Evolutionary conservation across 2,797 vertebrate genomes (phyloP).

Genomic region (Megaceryle alcyon): DNA sequence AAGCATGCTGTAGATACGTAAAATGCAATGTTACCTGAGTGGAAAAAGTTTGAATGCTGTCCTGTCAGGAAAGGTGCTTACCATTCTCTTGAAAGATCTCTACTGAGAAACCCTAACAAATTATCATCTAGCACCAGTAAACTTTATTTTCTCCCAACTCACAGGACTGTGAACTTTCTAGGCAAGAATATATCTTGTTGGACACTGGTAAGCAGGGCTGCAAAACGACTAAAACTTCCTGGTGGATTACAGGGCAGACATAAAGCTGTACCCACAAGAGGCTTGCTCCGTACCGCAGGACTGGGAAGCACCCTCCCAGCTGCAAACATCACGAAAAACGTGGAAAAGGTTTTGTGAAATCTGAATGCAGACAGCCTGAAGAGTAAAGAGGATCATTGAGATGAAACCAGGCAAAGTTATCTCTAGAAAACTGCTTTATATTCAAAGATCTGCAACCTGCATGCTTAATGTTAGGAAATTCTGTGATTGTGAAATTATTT

Average conservation of each 20-base stretch:
- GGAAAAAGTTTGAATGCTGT: background rate
- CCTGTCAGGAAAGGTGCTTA: background rate
- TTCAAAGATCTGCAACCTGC: background rate
- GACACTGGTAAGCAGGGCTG: background rate
- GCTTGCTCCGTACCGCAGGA: background rate
- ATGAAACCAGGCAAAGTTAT: background rate
- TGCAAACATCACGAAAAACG: background rate
- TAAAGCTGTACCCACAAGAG: background rate
- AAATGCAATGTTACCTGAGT: background rate
- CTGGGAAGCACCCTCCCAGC: background rate
- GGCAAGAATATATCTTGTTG: background rate
- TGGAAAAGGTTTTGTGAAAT: background rate
- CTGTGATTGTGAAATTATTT: background rate
- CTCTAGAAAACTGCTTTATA: background rate
- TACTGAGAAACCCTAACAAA: background rate
- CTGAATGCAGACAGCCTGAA: background rate
- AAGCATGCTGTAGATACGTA: accelerated
- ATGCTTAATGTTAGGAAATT: background rate
- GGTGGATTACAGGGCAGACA: background rate
- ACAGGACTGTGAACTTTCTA: background rate
- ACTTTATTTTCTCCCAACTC: background rate
- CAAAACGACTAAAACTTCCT: background rate
- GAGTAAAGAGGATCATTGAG: background rate
- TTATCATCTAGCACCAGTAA: background rate
- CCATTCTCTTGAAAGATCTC: background rate